A percentile compares a stretch with the other conserved stretches of the same genome.
Evolutionary conservation across 2,113 vertebrate genomes (phyloP).

Genomic region (Hemiscyllium ocellatum): DNA sequence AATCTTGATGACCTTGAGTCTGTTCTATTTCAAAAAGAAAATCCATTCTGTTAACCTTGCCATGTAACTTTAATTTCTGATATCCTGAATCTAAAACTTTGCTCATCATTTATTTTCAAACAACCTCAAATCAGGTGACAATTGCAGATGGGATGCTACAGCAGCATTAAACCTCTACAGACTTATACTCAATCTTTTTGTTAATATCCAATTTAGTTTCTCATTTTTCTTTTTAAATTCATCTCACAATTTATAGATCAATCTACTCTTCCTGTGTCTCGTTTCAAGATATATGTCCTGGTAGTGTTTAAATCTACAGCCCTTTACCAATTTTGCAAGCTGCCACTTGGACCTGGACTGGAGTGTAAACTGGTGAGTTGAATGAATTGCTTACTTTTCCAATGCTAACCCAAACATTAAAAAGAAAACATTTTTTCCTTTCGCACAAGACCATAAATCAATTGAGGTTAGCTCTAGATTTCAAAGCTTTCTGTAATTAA

Average conservation of each 20-base stretch:
- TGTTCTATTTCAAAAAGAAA: not conserved
- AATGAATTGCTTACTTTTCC: not conserved
- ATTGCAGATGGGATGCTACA: not conserved
- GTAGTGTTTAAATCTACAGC: not conserved
- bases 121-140: not conserved
- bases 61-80: not conserved
- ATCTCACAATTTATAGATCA: not conserved
- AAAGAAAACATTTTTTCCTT: not conserved
- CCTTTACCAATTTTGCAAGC: not conserved
- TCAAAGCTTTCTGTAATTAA: not conserved
- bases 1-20: not conserved
- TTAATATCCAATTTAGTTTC: not conserved
- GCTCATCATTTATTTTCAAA: not conserved
- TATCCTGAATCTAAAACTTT: not conserved
- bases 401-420: not conserved
- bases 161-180: not conserved
- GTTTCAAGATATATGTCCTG: not conserved
- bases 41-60: not conserved
- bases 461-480: not conserved
- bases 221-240: not conserved
- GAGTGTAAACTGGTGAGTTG: not conserved
- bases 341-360: not conserved
- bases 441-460: slow-evolving; percentile 10
- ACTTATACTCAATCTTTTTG: not conserved
- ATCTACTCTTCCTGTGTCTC: not conserved